A percentile compares a stretch with the other conserved stretches of the same genome.
Conservation (phyloP, 2,797 vertebrate genomes). For the Scleropages formosus region DNA sequence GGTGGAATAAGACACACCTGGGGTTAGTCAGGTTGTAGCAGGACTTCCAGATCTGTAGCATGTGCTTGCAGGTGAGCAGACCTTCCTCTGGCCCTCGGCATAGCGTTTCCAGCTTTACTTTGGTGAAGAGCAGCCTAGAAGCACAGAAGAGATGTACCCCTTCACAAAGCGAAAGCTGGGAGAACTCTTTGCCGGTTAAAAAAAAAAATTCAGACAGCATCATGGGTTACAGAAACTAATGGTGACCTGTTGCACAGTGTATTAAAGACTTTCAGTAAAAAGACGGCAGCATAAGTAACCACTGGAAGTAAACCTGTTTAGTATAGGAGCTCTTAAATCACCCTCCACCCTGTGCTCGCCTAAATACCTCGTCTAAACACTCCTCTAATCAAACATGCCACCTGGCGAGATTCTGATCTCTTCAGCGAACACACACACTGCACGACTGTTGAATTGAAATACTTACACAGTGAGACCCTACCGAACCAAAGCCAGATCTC, state of each 20-base stretch:
- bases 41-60: constrained; percentile 99
- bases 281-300: too few species aligned
- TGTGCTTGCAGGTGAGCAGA: constrained; percentile 94
- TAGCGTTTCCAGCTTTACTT: constrained; percentile 90
- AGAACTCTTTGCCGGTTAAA: too few species aligned
- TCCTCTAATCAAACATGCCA: constrained; percentile 39
- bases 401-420: constrained; percentile 30
- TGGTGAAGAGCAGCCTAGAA: constrained; percentile 83
- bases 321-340: too few species aligned
- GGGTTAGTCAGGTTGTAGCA: constrained; percentile 98
- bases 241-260: too few species aligned
- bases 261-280: too few species aligned
- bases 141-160: background rate
- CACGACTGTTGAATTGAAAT: background rate
- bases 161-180: background rate
- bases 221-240: too few species aligned
- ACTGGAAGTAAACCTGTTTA: too few species aligned
- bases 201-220: too few species aligned
- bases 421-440: background rate
- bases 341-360: background rate
- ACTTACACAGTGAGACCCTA: background rate
- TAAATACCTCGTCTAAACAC: constrained; percentile 4
- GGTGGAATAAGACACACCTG: constrained; percentile 67
- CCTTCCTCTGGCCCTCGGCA: constrained; percentile 93
- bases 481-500: background rate